These are phyloP conservation scores for Ophiothrix spiculata DNA, from an alignment of 35 echinoderm and acorn worm species.

Conservation along the genomic window DNA sequence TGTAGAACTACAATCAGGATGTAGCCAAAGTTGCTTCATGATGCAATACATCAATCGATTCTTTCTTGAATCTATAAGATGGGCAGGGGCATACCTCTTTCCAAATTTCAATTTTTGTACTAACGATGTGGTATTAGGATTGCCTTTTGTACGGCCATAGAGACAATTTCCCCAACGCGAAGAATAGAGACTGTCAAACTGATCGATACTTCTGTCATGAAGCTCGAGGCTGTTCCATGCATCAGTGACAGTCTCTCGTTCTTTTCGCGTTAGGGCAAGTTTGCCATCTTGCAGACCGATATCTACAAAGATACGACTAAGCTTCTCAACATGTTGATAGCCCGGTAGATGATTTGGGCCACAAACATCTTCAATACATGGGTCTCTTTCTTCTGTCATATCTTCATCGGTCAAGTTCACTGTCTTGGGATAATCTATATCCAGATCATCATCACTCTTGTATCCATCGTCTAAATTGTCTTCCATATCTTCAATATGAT, in stretches of 20 bases:
- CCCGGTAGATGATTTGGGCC: conserved; percentile 44
- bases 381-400: background rate
- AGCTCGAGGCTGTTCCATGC: conserved; percentile 46
- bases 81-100: conserved; percentile 46
- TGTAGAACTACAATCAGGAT: background rate
- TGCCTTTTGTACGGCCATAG: conserved; percentile 53
- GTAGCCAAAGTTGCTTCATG: conserved; percentile 55
- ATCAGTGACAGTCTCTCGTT: conserved; percentile 19
- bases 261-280: conserved; percentile 7
- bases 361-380: conserved; percentile 51
- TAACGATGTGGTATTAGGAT: conserved; percentile 11
- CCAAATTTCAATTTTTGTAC: conserved; percentile 36
- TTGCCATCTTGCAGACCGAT: conserved; percentile 39
- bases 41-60: conserved; percentile 51
- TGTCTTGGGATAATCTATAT: background rate
- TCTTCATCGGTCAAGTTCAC: background rate
- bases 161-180: conserved; percentile 38
- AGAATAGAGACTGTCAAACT: conserved; percentile 33
- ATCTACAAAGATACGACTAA: conserved; percentile 21
- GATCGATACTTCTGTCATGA: conserved; percentile 46
- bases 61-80: conserved; percentile 21
- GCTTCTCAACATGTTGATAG: conserved; percentile 37
- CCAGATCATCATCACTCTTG: conserved; percentile 13
- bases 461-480: background rate
- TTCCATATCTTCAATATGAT: background rate